Percentiles rank a stretch among this genome's conserved stretches.
phyloP scores from a whole-genome alignment of 2,113 vertebrate species.

The Cynopterus brachyotis region DNA sequence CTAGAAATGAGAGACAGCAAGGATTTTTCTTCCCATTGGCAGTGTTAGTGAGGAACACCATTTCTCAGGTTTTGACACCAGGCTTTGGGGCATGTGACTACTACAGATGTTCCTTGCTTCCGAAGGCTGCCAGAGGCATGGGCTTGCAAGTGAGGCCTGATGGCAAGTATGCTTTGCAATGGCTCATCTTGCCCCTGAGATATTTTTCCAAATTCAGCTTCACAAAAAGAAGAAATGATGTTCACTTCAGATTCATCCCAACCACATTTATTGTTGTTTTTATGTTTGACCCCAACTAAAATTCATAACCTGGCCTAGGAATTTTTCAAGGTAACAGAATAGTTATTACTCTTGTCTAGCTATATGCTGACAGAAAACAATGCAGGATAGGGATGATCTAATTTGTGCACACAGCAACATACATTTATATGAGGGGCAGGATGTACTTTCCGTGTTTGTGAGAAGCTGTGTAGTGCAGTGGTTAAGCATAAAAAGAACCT shows the following conservation, averaged over 20 bases:
- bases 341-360: neutral
- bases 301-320: neutral
- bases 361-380: neutral
- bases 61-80: neutral
- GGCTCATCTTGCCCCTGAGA: neutral
- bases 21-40: neutral
- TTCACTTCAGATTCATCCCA: neutral
- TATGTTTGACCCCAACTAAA: neutral
- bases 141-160: neutral
- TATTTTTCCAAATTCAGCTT: neutral
- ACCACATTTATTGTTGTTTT: neutral
- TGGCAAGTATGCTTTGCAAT: neutral
- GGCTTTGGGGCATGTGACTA: neutral
- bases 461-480: neutral
- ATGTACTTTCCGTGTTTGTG: too few species aligned
- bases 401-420: neutral
- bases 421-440: neutral
- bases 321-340: neutral
- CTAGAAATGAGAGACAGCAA: neutral
- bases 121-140: neutral
- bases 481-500: neutral
- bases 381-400: neutral
- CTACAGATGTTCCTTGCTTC: constrained; percentile 6
- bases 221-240: neutral
- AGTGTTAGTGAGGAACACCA: neutral